Base-by-base conservation (phyloP, 1,140 invertebrate genomes). In the Aphaenogaster rudis region DNA sequence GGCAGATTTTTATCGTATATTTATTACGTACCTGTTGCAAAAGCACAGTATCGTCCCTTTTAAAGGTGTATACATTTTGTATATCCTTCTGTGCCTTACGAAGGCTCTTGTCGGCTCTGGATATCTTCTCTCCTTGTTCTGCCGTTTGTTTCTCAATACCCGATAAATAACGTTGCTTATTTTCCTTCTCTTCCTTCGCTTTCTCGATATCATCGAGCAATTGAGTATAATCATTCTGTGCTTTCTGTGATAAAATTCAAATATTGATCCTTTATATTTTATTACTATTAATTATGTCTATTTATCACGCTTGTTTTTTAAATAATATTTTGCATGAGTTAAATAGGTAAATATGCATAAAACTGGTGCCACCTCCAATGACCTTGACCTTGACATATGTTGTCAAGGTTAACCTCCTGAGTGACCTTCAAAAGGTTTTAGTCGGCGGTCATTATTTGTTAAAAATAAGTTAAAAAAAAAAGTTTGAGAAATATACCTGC, bases 101-200 rank as follows among this genome's bases (percentile, higher is more conserved):
- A 8, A 95, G 90, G 67, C 74, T 94, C 69, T 94, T 95, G 7
- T 93, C 91, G 9, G 94, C 94, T 80, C 95, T 91, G 0, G 50
- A 84, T 69, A 94, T 92, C 89, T 95, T 95, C 52, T 91, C 91
- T 66, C 86, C 88, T 45, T 95, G 95, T 1, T 95, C 94, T 21
- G 48, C 72, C 45, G 94, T 93, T 72, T 95, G 95, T 71, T 92
- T 90, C 36, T 94, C 92, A 1, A 95, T 50, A 71, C 72, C 84
- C 63, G n/a, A 48, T 3, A 95, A 74, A 61, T 52, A 86, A 63
- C 90, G 90, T n/a, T 79, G 39, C 45, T 94, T 95, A 28, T 88
- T 78, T 52, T 93, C 92, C 71, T 93, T 94, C 33, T 92, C 90
- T 15, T 95, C 93, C 64, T 93, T 92, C 1, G 88, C 71, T 52